Evolutionary conservation across 2,797 vertebrate species (phyloP), one percentile per base, ranked within the genome.

Genomic region (Sciurus carolinensis): DNA sequence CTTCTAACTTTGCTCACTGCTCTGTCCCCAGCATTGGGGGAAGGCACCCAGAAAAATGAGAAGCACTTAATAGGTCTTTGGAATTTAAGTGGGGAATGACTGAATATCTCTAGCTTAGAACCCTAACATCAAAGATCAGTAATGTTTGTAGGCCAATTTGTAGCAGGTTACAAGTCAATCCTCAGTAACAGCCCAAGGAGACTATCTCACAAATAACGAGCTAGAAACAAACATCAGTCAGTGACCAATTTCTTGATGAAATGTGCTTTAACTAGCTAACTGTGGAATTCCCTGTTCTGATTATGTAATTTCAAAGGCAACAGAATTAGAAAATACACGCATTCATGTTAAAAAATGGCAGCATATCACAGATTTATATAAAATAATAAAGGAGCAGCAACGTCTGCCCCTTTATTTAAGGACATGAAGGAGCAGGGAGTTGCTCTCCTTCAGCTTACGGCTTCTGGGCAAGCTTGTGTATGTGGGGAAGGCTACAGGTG

Each of bases 231-330:
- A 0, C 64, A 71, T 42, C 80, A 93, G 59, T n/a, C 67, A 94
- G 50, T 33, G 93, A 90, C 84, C 54, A 59, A 26, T 52, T 92
- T 95, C 75, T 59, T 83, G 69, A 84, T 33, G 17, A 90, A 39
- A 11, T 93, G 36, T 67, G 66, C 30, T 71, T 88, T 83, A 50
- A 69, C 93, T 85, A 82, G 66, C 67, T 76, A 71, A 94, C 2
- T 87, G 26, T 24, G 69, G 50, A 82, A 71, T 62, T 91, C 80
- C 18, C 39, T 79, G 14, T 90, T 93, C 73, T 59, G 72, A 92
- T 90, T 75, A 95, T 4, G 42, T 93, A 95, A 92, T 85, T 86
- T 92, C 57, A 91, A 80, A 95, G 47, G 57, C 7, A 67, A 87
- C 14, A 28, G 47, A 87, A 80, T 91, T 50, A 95, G 72, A 86